phyloP scores from a whole-genome alignment of 2,113 vertebrate genomes.

The Corvus moneduloides region DNA sequence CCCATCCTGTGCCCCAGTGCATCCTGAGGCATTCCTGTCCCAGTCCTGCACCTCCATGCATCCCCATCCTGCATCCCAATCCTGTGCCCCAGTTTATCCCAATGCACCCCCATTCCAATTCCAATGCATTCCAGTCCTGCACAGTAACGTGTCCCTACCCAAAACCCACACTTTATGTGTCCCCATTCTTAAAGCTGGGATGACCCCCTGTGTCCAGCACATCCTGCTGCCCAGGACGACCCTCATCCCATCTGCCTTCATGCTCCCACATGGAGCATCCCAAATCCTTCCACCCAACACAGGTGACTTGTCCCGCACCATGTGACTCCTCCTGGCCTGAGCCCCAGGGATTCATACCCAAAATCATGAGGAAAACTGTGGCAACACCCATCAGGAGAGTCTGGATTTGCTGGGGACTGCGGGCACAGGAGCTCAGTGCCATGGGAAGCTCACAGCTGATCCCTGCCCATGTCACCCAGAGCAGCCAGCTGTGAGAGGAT shows the following conservation, averaged over 20 bases:
- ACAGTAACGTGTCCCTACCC: accelerated
- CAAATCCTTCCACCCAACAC: not conserved
- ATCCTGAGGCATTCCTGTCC: not conserved
- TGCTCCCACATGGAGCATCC: accelerated
- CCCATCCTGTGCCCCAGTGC: not conserved
- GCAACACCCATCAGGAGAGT: not conserved
- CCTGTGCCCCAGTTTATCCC: not conserved
- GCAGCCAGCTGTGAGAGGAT: not conserved
- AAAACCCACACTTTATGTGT: not conserved
- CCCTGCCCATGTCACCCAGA: accelerated
- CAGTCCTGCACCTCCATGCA: too few species aligned
- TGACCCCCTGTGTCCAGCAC: not conserved
- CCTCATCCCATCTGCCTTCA: accelerated
- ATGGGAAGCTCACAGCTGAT: not conserved
- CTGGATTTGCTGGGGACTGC: not conserved
- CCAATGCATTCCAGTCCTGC: not conserved
- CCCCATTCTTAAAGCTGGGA: not conserved
- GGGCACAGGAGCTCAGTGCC: accelerated
- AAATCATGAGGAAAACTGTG: not conserved
- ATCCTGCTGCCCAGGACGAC: not conserved
- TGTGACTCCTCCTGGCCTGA: not conserved
- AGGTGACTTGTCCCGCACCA: not conserved
- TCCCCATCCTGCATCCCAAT: not conserved
- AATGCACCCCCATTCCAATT: not conserved
- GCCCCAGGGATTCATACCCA: not conserved